These are phyloP conservation scores for Isichthys henryi DNA, from an alignment of 2,113 vertebrate species.

Conservation along the genomic window DNA sequence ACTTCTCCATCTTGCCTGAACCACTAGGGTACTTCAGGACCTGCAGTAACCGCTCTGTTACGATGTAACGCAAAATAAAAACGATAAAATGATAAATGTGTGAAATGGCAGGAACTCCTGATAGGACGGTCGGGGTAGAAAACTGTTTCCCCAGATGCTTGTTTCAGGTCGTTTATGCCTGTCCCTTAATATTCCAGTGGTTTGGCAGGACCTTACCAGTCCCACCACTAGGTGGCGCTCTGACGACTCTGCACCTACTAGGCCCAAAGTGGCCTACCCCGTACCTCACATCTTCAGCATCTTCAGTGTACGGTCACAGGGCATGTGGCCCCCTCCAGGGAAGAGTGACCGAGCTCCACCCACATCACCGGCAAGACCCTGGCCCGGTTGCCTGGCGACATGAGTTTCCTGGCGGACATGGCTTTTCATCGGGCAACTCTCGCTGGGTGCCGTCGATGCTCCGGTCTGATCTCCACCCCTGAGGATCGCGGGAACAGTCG, in stretches of 20 bases:
- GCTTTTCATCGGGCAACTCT: slow-evolving; percentile 69
- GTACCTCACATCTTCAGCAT: slow-evolving; percentile 6
- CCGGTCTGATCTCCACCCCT: slow-evolving; percentile 74
- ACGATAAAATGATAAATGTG: neutral
- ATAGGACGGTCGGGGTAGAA: too few relatives aligned
- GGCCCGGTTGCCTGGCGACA: slow-evolving; percentile 41
- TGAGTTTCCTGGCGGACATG: slow-evolving; percentile 61
- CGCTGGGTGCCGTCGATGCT: slow-evolving; percentile 64
- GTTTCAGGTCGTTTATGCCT: slow-evolving; percentile 56
- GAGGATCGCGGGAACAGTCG: slow-evolving; percentile 84
- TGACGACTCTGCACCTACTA: neutral
- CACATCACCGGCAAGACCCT: slow-evolving; percentile 38
- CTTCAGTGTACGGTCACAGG: slow-evolving; percentile 2
- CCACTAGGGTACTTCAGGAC: neutral
- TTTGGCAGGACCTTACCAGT: slow-evolving; percentile 53
- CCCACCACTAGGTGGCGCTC: slow-evolving; percentile 1
- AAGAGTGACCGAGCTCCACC: neutral
- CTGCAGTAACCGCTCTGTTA: neutral
- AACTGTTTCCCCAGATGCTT: slow-evolving; percentile 55
- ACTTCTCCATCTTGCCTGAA: neutral
- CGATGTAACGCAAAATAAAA: neutral
- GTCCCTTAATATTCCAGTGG: slow-evolving; percentile 56
- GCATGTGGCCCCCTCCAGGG: neutral
- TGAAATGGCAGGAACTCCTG: neutral
- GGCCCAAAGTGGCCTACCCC: neutral